Conservation (phyloP, 2,113 vertebrate genomes). For the Lophura nycthemera region DNA sequence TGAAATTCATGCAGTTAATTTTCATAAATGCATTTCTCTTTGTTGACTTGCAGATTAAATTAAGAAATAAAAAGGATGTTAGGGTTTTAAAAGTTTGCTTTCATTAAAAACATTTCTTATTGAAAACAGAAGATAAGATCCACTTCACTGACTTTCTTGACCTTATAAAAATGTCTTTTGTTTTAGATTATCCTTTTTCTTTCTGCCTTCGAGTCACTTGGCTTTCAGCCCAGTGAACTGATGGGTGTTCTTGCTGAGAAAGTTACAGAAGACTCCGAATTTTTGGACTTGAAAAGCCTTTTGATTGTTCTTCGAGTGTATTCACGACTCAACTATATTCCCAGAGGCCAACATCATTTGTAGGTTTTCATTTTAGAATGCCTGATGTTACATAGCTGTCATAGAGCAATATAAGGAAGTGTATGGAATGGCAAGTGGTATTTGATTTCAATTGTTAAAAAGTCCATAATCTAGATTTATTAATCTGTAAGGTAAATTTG, state of each 20-base stretch:
- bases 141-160: background rate
- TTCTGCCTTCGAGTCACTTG: conserved; percentile 75
- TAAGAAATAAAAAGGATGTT: background rate
- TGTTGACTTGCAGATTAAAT: background rate
- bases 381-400: background rate
- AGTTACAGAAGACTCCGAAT: conserved; percentile 74
- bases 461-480: background rate
- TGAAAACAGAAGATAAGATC: background rate
- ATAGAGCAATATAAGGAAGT: background rate
- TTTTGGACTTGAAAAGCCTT: conserved; percentile 78
- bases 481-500: background rate
- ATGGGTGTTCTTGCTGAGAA: conserved; percentile 83
- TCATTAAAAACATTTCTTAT: background rate
- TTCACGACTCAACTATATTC: conserved; percentile 83
- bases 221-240: conserved; percentile 79
- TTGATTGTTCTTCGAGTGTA: conserved; percentile 80
- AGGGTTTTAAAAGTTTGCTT: background rate
- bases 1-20: background rate
- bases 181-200: conserved; percentile 84
- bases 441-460: background rate
- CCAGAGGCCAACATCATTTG: conserved; percentile 70
- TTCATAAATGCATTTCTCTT: background rate
- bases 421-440: background rate
- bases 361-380: conserved; percentile 71
- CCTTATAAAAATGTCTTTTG: background rate